Base-by-base conservation (phyloP, 2,113 vertebrate genomes). In the Oreochromis tanganicae region DNA sequence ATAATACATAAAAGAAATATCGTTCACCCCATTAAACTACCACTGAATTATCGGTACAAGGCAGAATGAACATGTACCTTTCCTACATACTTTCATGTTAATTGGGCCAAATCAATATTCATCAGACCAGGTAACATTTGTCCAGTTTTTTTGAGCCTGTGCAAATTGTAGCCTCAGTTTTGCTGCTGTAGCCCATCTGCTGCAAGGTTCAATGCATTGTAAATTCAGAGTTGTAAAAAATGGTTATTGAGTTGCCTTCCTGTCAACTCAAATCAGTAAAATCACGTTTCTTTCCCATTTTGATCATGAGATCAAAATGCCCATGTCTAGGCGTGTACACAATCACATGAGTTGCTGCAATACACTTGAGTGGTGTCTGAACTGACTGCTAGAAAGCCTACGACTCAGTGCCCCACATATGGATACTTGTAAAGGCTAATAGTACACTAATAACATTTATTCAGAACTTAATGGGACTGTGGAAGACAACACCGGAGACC, bases 21-120 rank as follows among this genome's bases (percentile, higher is more conserved):
- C 0, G 2, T 66, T 66, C 17, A 12, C 32, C 17, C 32, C 61
- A 36, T 66, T 66, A 66, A 36, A 66, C 17, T n/a, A 36, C 61
- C 61, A 66, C 61, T 66, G 61, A 66, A 66, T n/a, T n/a, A 66
- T 66, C 1, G 3, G 1, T 66, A 66, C 61, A 66, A 1, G 32
- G 61, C 34, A 38, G 32, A 13, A 66, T 38, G 34, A 13, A 66
- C 2, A 66, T 66, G 61, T 66, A 66, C 2, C 34, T 38, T 7
- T 38, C 0, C 61, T 38, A 38, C 19, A 66, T 66, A 0, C 32
- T 38, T 12, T 66, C 0, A 66, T 3, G 17, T 66, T 66, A 66
- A 66, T 38, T 66, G 3, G 0, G 61, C 61, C 61, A 66, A 66
- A 66, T 66, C 17, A 0, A 7, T 0, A 66, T 66, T 66, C 1